Base-by-base conservation (phyloP, 1,140 invertebrate species). In the Penaeus indicus region DNA sequence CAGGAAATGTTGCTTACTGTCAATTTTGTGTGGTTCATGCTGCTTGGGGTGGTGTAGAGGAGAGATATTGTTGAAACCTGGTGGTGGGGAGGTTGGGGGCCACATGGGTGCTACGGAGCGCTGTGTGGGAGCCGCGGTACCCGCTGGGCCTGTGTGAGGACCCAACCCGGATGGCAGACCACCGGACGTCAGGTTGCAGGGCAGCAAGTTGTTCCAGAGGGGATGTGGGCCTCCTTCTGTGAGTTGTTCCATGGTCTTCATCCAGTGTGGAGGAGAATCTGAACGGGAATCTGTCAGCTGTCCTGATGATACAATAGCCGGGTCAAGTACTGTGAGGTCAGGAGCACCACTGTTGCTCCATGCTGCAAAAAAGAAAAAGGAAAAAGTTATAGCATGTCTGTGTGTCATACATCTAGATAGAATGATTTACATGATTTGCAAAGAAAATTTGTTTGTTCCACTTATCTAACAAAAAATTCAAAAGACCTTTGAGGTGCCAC, bases 261-360 rank as follows among this genome's bases (percentile, higher is more conserved):
- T 92, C 94, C 94, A 94, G 89, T 94, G 93, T 75, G 93, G 93
- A 72, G 93, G 92, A 91, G 92, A 92, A 62, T 93, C 92, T 91
- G 92, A 92, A 18, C 92, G 90, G 47, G 91, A 91, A 72, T 91
- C 90, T 84, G 90, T 92, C 61, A 91, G 88, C 83, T 91, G 91
- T n/a, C 91, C 90, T 60, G 91, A 91, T 22, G 91, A 91, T 27
- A 97, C 95, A 91, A 97, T 97, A 84, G 97, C 96, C 85, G 97
- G 96, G 93, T 97, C 97, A 93, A 97, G 94, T 89, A 96, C 94
- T 91, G 96, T 96, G 96, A 96, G 97, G 93, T 97, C 96, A 89
- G 94, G 89, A n/a, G 88, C 91, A 67, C 85, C 88, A 63, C 84
- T 77, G 84, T 87, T 90, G 64, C 18, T 91, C 85, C 87, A 91